These are phyloP conservation scores for Hirundo rustica DNA, from an alignment of 2,797 vertebrate genomes.

Conservation along the genomic window DNA sequence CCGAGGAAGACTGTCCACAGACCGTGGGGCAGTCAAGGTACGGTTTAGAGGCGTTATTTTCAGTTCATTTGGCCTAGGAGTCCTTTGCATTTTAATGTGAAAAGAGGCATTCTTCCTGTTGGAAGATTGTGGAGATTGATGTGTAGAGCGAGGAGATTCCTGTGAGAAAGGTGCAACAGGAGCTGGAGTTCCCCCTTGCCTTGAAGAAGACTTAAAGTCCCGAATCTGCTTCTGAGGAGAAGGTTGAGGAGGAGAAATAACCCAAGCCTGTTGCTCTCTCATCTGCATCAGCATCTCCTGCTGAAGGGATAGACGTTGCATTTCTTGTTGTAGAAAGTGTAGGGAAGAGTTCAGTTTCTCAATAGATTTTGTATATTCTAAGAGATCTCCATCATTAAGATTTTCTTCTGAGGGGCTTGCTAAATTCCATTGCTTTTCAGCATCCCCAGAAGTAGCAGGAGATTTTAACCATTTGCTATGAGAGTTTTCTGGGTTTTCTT, in stretches of 20 bases:
- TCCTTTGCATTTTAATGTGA: conserved; percentile 86
- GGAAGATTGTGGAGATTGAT: conserved; percentile 88
- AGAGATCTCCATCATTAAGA: conserved; percentile 86
- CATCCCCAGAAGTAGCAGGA: conserved; percentile 67
- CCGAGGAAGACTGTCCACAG: conserved; percentile 95
- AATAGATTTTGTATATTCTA: conserved; percentile 94
- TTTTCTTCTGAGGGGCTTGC: conserved; percentile 78
- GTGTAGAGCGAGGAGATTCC: conserved; percentile 85
- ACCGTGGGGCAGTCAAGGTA: conserved; percentile 91
- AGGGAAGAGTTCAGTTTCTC: conserved; percentile 94
- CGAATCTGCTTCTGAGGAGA: conserved; percentile 87
- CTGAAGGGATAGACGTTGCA: conserved; percentile 95
- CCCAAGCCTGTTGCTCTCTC: conserved; percentile 94
- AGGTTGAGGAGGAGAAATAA: conserved; percentile 86
- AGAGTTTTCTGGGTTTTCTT: conserved; percentile 70
- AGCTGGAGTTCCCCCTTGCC: conserved; percentile 85
- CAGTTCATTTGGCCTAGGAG: conserved; percentile 90
- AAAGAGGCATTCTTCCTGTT: conserved; percentile 89
- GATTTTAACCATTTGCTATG: conserved; percentile 83
- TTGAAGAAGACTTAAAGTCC: conserved; percentile 81
- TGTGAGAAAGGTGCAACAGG: conserved; percentile 74
- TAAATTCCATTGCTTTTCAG: conserved; percentile 77
- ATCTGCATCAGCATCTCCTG: conserved; percentile 98
- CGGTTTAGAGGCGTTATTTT: conserved; percentile 92
- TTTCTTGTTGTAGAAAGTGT: conserved; percentile 93